These are phyloP conservation scores for Natrix natrix DNA, from an alignment of 2,797 vertebrate species.

Conservation along the genomic window DNA sequence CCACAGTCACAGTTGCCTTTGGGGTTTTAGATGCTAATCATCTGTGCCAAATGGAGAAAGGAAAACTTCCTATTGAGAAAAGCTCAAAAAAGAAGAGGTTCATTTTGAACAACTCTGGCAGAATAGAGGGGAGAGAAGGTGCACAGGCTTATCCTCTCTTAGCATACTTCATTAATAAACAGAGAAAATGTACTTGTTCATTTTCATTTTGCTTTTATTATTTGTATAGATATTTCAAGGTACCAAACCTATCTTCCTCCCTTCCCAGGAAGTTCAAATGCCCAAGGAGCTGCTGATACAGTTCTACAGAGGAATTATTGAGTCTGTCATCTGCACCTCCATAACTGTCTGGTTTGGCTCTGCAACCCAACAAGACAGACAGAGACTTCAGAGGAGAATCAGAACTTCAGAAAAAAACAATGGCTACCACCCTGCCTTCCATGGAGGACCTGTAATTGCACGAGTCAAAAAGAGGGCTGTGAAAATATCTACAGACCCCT, in stretches of 20 bases:
- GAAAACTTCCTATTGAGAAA: not conserved
- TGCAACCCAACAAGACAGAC: too few relatives aligned
- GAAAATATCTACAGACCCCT: too few relatives aligned
- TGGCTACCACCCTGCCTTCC: too few relatives aligned
- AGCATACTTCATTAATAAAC: not conserved
- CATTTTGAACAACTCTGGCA: not conserved
- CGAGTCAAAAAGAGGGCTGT: too few relatives aligned
- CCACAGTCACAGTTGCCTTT: not conserved
- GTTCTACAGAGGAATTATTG: too few relatives aligned
- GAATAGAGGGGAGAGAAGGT: not conserved
- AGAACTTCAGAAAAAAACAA: too few relatives aligned
- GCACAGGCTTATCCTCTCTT: not conserved
- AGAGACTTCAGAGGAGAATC: too few relatives aligned
- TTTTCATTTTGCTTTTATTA: not conserved
- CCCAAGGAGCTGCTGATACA: too few relatives aligned
- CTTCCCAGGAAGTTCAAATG: not conserved
- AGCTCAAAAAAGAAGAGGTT: not conserved
- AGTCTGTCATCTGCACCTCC: too few relatives aligned
- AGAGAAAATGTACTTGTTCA: too few relatives aligned
- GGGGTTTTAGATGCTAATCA: not conserved
- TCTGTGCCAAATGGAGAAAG: not conserved
- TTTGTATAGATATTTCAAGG: not conserved
- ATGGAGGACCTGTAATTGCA: too few relatives aligned
- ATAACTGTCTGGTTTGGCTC: too few relatives aligned
- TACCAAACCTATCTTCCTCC: not conserved